Percentiles rank a stretch among this genome's conserved stretches.
phyloP scores from a whole-genome alignment of 2,888 invertebrate species.

The Eupithecia exiguata region DNA sequence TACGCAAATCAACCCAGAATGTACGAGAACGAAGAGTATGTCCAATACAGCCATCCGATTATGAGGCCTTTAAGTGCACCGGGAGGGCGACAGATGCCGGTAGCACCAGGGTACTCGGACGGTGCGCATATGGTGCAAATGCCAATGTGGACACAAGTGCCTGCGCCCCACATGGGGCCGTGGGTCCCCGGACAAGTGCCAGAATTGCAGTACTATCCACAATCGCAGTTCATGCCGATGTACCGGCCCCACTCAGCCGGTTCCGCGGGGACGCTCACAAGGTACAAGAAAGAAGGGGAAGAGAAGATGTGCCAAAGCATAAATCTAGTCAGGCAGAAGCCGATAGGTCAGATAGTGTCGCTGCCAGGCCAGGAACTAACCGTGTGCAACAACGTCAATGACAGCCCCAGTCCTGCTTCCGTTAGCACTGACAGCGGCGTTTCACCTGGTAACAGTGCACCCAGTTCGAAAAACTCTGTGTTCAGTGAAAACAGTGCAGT shows the following conservation, averaged over 20 bases:
- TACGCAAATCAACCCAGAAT: slow-evolving; percentile 62
- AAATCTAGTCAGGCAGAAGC: slow-evolving; percentile 81
- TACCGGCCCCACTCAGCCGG: slow-evolving; percentile 78
- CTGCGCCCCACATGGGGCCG: slow-evolving; percentile 66
- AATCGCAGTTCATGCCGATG: slow-evolving; percentile 76
- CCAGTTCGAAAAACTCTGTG: slow-evolving; percentile 71
- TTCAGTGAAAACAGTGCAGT: slow-evolving; percentile 60
- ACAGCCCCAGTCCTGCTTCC: slow-evolving; percentile 76
- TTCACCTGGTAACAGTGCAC: slow-evolving; percentile 75
- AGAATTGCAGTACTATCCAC: slow-evolving; percentile 78
- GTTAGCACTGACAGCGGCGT: slow-evolving; percentile 78
- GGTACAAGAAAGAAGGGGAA: slow-evolving; percentile 73
- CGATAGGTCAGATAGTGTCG: slow-evolving; percentile 79
- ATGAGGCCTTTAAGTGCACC: slow-evolving; percentile 76
- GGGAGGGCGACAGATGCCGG: slow-evolving; percentile 64
- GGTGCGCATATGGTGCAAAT: slow-evolving; percentile 72
- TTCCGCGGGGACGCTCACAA: slow-evolving; percentile 76
- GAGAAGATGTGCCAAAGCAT: slow-evolving; percentile 81
- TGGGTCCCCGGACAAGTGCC: slow-evolving; percentile 71
- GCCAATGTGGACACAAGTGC: slow-evolving; percentile 76
- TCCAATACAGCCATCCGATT: slow-evolving; percentile 69
- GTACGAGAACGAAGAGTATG: slow-evolving; percentile 72
- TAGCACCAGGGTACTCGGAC: slow-evolving; percentile 66
- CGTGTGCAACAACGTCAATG: slow-evolving; percentile 74
- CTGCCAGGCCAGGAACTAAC: slow-evolving; percentile 76